These are phyloP conservation scores for Megamerina dolium DNA, from an alignment of 2,888 invertebrate species.

Conservation along the genomic window DNA sequence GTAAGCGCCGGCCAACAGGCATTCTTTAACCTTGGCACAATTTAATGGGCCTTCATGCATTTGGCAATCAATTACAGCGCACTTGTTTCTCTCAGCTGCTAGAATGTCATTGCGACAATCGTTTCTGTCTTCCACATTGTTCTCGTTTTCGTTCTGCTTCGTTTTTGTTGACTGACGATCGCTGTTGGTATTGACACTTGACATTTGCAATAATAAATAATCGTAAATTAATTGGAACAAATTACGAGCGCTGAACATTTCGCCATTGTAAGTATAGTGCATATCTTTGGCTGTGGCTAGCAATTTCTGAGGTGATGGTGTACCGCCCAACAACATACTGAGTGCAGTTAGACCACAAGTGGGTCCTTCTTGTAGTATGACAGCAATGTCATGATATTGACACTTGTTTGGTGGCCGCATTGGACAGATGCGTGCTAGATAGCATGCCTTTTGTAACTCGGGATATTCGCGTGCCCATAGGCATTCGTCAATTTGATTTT, in stretches of 20 bases:
- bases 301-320: constrained; percentile 54
- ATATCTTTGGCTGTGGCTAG: constrained; percentile 58
- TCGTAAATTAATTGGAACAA: constrained; percentile 53
- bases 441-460: constrained; percentile 57
- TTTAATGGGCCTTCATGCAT: constrained; percentile 48
- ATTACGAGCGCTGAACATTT: constrained; percentile 76
- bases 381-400: constrained; percentile 45
- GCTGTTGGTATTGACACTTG: constrained; percentile 13
- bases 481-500: constrained; percentile 44
- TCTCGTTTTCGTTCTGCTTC: background rate
- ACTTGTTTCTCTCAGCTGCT: background rate
- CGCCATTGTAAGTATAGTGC: constrained; percentile 75
- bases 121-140: background rate
- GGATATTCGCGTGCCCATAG: constrained; percentile 56
- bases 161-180: constrained; percentile 1
- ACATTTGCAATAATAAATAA: constrained; percentile 19
- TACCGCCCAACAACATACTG: constrained; percentile 66
- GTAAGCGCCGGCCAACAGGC: constrained; percentile 46
- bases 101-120: constrained; percentile 4
- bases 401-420: constrained; percentile 52
- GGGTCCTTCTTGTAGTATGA: constrained; percentile 52
- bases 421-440: constrained; percentile 53
- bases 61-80: constrained; percentile 25
- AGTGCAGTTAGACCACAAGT: constrained; percentile 87
- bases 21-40: constrained; percentile 45